Evolutionary conservation across 2,113 vertebrate species (phyloP), one percentile per base, ranked within the genome.

Genomic region (Callopanchax toddi): DNA sequence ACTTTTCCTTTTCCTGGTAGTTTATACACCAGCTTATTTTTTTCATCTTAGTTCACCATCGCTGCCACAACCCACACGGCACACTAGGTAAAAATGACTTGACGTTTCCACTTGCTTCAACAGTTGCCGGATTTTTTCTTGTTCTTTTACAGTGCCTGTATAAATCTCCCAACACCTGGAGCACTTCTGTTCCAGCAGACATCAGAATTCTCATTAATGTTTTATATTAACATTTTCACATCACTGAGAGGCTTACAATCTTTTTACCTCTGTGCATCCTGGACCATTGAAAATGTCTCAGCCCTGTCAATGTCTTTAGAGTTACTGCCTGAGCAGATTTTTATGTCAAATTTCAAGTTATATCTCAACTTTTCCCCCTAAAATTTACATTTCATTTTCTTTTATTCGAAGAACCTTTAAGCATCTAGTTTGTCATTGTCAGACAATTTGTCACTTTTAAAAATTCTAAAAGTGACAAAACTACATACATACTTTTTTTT

Each of bases 101-200:
- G 5, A 43, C 21, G 58, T 5, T 23, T 45, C 36, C 40, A 29
- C 25, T 2, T 29, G 18, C 16, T 7, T 22, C 16, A 60, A 13
- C 44, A 74, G 15, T 46, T 46, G 39, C 8, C 17, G 26, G 18
- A 60, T 32, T 46, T 60, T n/a, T n/a, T n/a, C n/a, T 22, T 22
- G 15, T 36, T 34, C 17, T 46, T 67, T 60, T 17, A 40, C 7
- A 11, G 51, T n/a, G 11, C 11, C 52, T n/a, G n/a, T n/a, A n/a
- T 34, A 45, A n/a, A 61, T 65, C 54, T 52, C 16, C 15, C 5
- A 36, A 34, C 49, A 65, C 21, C 60, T 34, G 29, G 18, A 39
- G 51, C 22, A 45, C 48, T 18, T 49, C 21, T 44, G 18, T 44
- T 42, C 12, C 39, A 42, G 39, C 36, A 59, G 39, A 60, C 20